Evolutionary conservation across 2,888 invertebrate genomes (phyloP).

Genomic region (Nemoura dubitans): DNA sequence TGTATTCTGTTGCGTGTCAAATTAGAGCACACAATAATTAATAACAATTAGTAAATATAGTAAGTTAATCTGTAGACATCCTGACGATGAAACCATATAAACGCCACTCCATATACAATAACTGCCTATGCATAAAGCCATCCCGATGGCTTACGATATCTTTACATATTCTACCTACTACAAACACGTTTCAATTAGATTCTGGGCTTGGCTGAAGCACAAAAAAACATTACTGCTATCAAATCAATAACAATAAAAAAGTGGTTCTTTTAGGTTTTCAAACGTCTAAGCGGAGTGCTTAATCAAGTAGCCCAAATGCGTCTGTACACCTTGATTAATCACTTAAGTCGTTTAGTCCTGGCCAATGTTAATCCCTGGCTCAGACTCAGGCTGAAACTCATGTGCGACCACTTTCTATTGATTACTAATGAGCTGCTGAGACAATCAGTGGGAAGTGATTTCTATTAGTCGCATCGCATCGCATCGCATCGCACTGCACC

Average conservation of each 20-base stretch:
- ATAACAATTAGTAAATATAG: not conserved
- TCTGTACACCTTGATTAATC: conserved; percentile 35
- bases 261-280: conserved; percentile 1
- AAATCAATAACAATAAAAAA: conserved; percentile 14
- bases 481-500: not conserved
- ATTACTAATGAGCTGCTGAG: conserved; percentile 33
- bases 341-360: conserved; percentile 19
- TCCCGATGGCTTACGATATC: not conserved
- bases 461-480: conserved; percentile 30
- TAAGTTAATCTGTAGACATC: not conserved
- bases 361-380: not conserved
- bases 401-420: conserved; percentile 36
- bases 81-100: not conserved
- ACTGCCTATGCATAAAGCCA: not conserved
- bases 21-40: not conserved
- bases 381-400: not conserved
- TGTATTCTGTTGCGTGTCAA: not conserved
- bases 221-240: conserved; percentile 1
- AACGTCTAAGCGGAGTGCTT: not conserved
- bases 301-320: conserved; percentile 30
- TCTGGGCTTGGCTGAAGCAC: not conserved
- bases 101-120: not conserved
- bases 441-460: conserved; percentile 35
- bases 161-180: not conserved
- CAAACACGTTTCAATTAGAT: not conserved